Conservation (phyloP, 2,888 invertebrate genomes). For the Leptinotarsa peninsularis region DNA sequence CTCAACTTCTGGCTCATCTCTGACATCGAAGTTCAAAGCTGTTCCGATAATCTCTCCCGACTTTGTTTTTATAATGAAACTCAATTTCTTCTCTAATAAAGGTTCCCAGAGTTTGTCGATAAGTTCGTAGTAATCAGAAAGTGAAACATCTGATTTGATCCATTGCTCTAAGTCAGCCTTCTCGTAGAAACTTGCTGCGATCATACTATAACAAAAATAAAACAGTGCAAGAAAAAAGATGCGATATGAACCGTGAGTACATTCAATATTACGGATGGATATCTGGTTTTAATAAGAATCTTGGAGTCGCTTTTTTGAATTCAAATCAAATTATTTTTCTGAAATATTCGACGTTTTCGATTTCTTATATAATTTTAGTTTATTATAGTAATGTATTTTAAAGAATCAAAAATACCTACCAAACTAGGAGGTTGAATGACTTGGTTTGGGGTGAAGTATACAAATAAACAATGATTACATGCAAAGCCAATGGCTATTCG, state of each 20-base stretch:
- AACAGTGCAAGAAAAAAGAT: background rate
- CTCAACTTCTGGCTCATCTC: slow-evolving; percentile 82
- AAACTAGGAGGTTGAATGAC: no score
- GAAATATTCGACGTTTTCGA: no score
- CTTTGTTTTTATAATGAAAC: slow-evolving; percentile 74
- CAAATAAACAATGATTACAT: no score
- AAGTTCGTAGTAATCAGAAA: slow-evolving; percentile 77
- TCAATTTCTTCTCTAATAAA: slow-evolving; percentile 77
- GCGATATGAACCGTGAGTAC: background rate
- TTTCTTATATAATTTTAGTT: no score
- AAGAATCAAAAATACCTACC: no score
- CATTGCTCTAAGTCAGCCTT: slow-evolving; percentile 89
- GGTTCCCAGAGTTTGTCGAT: slow-evolving; percentile 78
- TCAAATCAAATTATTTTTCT: no score
- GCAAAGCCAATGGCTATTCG: no score
- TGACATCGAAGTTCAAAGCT: slow-evolving; percentile 83
- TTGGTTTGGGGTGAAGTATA: no score
- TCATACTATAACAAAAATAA: slow-evolving; percentile 73
- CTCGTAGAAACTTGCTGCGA: slow-evolving; percentile 85
- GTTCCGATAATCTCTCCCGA: slow-evolving; percentile 75
- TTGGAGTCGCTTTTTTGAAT: no score
- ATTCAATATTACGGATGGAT: no score
- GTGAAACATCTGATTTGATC: slow-evolving; percentile 76
- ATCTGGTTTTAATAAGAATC: no score
- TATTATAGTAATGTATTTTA: no score